Evolutionary conservation across 2,113 vertebrate species (phyloP), one percentile per base, ranked within the genome.

Genomic region (Oriolus oriolus): DNA sequence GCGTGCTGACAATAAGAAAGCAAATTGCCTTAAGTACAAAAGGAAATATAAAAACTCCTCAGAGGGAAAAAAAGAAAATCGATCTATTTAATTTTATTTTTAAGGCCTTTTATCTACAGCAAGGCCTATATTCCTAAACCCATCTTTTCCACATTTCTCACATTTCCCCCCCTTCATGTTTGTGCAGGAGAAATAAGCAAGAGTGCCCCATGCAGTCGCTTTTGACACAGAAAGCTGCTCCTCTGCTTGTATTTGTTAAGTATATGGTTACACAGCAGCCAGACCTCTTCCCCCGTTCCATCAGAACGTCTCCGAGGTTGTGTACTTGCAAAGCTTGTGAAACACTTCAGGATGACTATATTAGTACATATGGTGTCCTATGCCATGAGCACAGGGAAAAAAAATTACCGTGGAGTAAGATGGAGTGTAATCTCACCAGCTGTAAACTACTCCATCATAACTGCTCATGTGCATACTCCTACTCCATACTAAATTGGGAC

Each of bases 371-470:
- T 30, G 12, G 61, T 69, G 50, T 53, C 50, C 83, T 64, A 31
- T 73, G 63, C 63, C 78, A 85, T 0, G 0, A 71, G 53, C 63
- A 76, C 21, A 47, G 20, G 41, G 24, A 19, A 88, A 93, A 90
- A 84, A 61, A 61, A 65, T 17, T 39, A 57, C 79, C 27, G 56
- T 91, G 66, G 85, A 95, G 82, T 86, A 87, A 76, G 13, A 87
- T 6, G 8, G 59, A 91, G 78, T 44, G 44, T 49, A 93, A 69
- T 73, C 61, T 90, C 61, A 76, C 66, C 49, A 90, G 66, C 82
- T 85, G 66, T 80, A 93, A 93, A 82, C 65, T 93, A 94, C 84
- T 89, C 89, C n/a, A 91, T 76, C 75, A 37, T 61, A 86, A 83
- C 44, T 80, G 85, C 47, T 61, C 78, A 76, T 65, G 87, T 85